Base-by-base conservation (phyloP, 2,888 invertebrate genomes). In the Polyploca ridens region DNA sequence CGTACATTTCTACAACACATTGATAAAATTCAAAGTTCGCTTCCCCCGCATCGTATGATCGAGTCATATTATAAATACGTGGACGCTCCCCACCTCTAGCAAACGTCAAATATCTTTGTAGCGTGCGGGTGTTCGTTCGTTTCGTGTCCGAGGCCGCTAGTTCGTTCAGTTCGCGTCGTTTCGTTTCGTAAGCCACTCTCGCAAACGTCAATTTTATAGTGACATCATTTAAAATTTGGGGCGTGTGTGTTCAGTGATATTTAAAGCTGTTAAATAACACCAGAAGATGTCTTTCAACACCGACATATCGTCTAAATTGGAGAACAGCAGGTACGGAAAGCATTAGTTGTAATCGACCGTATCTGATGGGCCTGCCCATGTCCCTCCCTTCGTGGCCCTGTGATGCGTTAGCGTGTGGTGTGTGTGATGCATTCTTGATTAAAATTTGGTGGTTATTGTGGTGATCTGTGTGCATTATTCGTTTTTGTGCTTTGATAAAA, bases 241-340 rank as follows among this genome's bases (percentile, higher is more conserved):
- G 82, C 88, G 90, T 91, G 91, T 91, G 91, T 92, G 92, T 91
- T 93, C 90, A 92, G 93, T 94, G 93, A 90, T 92, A 93, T 91
- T 91, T 91, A 90, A 78, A 81, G 74, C 73, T 69, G 81, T 83
- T 91, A 91, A 92, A 93, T 91, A 92, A 86, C 90, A 90, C 91
- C 75, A 87, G 90, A 92, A 91, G 84, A 93, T 93, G 93, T 88
- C 93, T 89, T 93, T 92, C 90, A 92, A 93, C 86, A 93, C 91
- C 70, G 93, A 94, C 72, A 89, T 94, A 77, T 93, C 94, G 63
- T 87, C 88, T 63, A 94, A 90, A 81, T 86, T 94, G 93, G 94
- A 94, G 84, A 94, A 90, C 82, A 94, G 94, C 94, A 94, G 94
- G 94, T 94, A 92, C 77, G 88, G 73, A 83, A 71, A 73, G 80